Conservation (phyloP, 2,797 vertebrate genomes). For the Selene dorsalis region DNA sequence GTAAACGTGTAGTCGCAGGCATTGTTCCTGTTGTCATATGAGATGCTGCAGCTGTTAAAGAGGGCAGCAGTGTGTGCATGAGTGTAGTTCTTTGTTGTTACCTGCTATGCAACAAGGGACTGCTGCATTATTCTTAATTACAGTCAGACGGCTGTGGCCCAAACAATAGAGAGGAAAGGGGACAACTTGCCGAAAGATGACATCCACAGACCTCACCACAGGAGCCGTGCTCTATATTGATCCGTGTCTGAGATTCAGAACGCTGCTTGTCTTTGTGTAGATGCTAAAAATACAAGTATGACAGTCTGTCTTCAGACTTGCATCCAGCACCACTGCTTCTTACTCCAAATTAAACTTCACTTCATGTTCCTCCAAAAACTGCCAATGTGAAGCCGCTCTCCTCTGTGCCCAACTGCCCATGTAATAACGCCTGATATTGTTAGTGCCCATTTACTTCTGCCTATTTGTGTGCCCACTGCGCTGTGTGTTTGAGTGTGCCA, state of each 20-base stretch:
- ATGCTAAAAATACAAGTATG: constrained; percentile 3
- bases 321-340: not conserved
- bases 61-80: constrained; percentile 47
- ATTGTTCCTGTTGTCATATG: constrained; percentile 51
- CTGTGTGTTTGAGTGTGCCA: constrained; percentile 63
- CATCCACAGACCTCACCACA: constrained; percentile 35
- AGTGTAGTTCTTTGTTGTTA: constrained; percentile 59
- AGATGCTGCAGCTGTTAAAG: constrained; percentile 44
- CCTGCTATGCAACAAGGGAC: constrained; percentile 56
- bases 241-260: constrained; percentile 3
- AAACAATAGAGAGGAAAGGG: constrained; percentile 66
- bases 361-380: constrained; percentile 32
- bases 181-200: constrained; percentile 29
- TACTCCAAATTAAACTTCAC: constrained; percentile 45
- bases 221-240: constrained; percentile 27
- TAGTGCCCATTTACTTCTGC: constrained; percentile 58
- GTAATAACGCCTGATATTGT: constrained; percentile 57
- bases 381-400: constrained; percentile 45
- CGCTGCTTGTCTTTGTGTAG: constrained; percentile 2
- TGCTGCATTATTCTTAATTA: constrained; percentile 72
- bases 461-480: constrained; percentile 59
- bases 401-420: constrained; percentile 71
- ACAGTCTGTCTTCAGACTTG: not conserved
- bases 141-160: constrained; percentile 59
- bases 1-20: not conserved